phyloP scores from a whole-genome alignment of 1,140 invertebrate genomes.

The Ips typographus region DNA sequence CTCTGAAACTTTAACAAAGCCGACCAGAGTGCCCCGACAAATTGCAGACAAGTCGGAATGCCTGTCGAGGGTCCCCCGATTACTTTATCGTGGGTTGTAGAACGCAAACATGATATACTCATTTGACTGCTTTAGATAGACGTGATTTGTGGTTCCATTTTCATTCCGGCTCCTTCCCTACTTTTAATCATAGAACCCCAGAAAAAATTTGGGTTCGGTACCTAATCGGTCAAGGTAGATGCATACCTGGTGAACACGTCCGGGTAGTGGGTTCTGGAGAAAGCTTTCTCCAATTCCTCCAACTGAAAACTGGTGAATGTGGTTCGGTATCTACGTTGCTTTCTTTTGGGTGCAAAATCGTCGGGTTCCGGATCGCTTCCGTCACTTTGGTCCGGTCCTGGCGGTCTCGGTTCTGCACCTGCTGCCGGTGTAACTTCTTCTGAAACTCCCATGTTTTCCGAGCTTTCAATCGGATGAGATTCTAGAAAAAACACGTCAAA shows the following conservation, averaged over 20 bases:
- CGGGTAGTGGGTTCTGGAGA: constrained; percentile 95
- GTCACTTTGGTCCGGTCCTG: constrained; percentile 48
- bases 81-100: constrained; percentile 39
- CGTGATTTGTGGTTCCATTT: constrained; percentile 30
- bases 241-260: constrained; percentile 94
- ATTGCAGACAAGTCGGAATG: constrained; percentile 46
- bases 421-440: constrained; percentile 49
- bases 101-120: constrained; percentile 40
- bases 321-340: constrained; percentile 88
- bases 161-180: constrained; percentile 18
- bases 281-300: constrained; percentile 96
- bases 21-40: constrained; percentile 37
- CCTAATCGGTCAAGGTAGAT: too few relatives aligned
- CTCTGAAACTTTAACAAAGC: constrained; percentile 28
- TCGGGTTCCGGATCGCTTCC: constrained; percentile 71
- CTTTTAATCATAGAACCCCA: not conserved
- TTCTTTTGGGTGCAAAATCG: constrained; percentile 84
- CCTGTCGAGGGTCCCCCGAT: constrained; percentile 36
- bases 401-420: constrained; percentile 45
- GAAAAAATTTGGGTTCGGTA: too few relatives aligned
- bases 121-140: constrained; percentile 39
- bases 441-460: constrained; percentile 50
- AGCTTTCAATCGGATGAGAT: constrained; percentile 47
- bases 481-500: constrained; percentile 44
- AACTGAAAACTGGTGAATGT: constrained; percentile 95